Conservation (phyloP, 2,113 vertebrate genomes). For the Symphodus melops region DNA sequence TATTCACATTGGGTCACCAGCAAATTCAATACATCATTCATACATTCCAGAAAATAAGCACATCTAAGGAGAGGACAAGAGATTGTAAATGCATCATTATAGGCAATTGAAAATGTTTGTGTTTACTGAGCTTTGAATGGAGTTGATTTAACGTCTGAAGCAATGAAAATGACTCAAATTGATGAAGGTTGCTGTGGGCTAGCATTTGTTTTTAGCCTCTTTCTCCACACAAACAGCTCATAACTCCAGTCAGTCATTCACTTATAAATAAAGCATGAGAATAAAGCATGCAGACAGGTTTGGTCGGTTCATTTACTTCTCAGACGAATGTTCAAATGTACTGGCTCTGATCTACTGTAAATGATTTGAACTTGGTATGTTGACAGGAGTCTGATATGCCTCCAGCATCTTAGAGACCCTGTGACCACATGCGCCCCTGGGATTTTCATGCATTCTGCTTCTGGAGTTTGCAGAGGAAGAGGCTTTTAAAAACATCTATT, state of each 20-base stretch:
- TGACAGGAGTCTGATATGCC: constrained; percentile 19
- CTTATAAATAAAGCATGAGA: constrained; percentile 31
- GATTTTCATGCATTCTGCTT: constrained; percentile 20
- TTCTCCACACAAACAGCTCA: constrained; percentile 14
- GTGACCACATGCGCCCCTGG: constrained; percentile 17
- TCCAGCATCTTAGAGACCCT: constrained; percentile 24
- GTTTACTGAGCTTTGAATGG: constrained; percentile 32
- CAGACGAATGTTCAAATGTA: constrained; percentile 28
- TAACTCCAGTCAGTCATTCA: constrained; percentile 21
- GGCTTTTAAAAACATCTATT: constrained; percentile 20
- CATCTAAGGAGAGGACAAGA: constrained; percentile 35
- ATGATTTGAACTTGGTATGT: constrained; percentile 20
- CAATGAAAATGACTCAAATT: constrained; percentile 30
- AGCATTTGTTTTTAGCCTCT: constrained; percentile 33
- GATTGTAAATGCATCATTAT: constrained; percentile 40
- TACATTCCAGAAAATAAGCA: constrained; percentile 50
- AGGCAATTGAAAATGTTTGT: constrained; percentile 42
- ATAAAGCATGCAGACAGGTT: constrained; percentile 25
- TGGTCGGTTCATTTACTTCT: constrained; percentile 18
- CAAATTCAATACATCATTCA: constrained; percentile 50
- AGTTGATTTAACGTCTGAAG: constrained; percentile 42
- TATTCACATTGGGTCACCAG: constrained; percentile 35
- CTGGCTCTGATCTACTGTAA: constrained; percentile 33
- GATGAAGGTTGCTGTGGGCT: constrained; percentile 28
- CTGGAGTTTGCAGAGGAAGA: constrained; percentile 16